Evolutionary conservation across 37 sponge, comb jelly and placozoan species (phyloP).

Genomic region (Ephydatia muelleri): DNA sequence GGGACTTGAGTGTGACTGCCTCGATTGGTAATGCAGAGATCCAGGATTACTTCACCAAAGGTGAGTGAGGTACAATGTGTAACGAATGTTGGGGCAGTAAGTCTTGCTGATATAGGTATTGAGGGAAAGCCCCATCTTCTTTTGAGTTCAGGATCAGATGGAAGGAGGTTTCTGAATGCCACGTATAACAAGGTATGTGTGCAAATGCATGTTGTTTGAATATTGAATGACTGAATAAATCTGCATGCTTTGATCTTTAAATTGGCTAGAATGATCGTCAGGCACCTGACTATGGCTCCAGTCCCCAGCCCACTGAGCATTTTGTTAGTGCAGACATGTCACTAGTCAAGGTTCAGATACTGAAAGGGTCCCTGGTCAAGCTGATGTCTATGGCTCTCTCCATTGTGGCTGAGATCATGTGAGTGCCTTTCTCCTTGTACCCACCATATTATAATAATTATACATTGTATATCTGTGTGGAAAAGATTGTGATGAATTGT

Average conservation of each 20-base stretch:
- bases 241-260: neutral
- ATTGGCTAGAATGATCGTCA: slow-evolving; percentile 30
- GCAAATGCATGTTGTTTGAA: no score
- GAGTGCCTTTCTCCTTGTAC: neutral
- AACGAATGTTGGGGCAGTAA: neutral
- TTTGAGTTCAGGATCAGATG: slow-evolving; percentile 2
- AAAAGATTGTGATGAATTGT: no score
- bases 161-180: slow-evolving; percentile 20
- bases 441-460: no score
- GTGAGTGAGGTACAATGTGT: neutral
- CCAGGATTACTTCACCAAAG: slow-evolving; percentile 21
- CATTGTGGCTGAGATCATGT: neutral
- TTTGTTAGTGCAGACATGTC: slow-evolving; percentile 33
- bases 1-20: slow-evolving; percentile 29
- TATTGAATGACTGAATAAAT: neutral
- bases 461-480: no score
- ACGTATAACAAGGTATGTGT: slow-evolving; percentile 26
- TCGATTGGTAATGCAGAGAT: slow-evolving; percentile 9
- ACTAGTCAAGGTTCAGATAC: neutral
- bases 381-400: neutral
- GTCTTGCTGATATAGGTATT: neutral
- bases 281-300: slow-evolving; percentile 37
- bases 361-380: neutral
- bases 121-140: neutral
- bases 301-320: slow-evolving; percentile 34